Evolutionary conservation across 2,113 vertebrate genomes (phyloP).

Genomic region (Phalacrocorax carbo): DNA sequence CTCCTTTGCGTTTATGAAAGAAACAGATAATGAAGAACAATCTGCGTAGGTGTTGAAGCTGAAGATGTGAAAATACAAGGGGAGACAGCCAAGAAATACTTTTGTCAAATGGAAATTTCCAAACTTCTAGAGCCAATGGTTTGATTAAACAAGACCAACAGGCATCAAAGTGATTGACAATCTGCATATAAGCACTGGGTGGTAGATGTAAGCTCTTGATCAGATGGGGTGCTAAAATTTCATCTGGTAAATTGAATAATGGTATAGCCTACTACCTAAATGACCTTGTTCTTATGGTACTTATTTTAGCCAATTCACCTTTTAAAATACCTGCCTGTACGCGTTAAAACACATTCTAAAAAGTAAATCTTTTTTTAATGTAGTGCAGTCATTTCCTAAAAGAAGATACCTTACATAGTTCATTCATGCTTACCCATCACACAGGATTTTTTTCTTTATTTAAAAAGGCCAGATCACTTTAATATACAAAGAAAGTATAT

Average conservation of each 20-base stretch:
- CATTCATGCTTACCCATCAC: not conserved
- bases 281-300: not conserved
- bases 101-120: not conserved
- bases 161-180: not conserved
- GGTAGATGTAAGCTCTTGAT: not conserved
- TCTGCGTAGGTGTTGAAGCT: conserved; percentile 6
- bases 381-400: not conserved
- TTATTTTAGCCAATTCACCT: not conserved
- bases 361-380: not conserved
- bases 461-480: not conserved
- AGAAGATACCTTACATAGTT: not conserved
- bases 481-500: not conserved
- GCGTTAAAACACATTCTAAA: not conserved
- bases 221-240: not conserved
- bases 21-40: not conserved
- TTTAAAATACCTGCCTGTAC: not conserved
- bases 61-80: not conserved
- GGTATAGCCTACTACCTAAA: not conserved
- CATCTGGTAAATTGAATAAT: not conserved
- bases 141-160: not conserved
- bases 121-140: not conserved
- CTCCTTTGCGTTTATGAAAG: not conserved
- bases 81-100: not conserved
- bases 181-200: not conserved
- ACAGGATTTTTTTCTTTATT: not conserved